Evolutionary conservation across 2,113 vertebrate species (phyloP).

Genomic region (Cyphomyrus plagiostoma): DNA sequence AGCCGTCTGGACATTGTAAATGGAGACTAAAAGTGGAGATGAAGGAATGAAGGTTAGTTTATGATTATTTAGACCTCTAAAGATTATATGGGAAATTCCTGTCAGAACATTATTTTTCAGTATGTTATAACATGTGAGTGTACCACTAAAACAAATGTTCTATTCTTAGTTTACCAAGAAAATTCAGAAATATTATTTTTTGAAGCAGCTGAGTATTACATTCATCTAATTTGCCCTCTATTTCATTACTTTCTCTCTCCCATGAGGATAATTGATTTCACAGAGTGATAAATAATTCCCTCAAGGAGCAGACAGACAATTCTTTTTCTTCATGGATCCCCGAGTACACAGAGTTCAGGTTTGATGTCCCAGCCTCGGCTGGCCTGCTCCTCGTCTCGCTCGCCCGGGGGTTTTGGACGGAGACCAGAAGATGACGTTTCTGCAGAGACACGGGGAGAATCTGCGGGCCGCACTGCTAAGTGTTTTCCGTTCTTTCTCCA

Average conservation of each 20-base stretch:
- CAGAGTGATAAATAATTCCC: constrained; percentile 52
- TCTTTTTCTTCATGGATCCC: neutral
- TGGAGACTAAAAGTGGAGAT: neutral
- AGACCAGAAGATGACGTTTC: neutral
- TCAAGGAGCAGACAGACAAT: constrained; percentile 37
- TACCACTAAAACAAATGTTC: neutral
- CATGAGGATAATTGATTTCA: constrained; percentile 45
- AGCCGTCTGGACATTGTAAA: neutral
- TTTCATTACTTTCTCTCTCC: constrained; percentile 32
- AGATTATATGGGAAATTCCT: neutral
- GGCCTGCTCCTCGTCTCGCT: neutral
- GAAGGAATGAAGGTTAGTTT: neutral
- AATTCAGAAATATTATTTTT: constrained; percentile 4
- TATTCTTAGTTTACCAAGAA: neutral
- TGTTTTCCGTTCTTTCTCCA: neutral
- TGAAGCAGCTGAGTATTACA: neutral
- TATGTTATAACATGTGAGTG: neutral
- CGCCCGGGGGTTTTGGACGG: neutral
- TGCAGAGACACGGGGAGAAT: neutral
- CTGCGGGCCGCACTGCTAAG: neutral
- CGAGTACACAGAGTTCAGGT: neutral
- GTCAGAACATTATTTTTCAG: neutral
- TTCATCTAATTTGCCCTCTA: neutral
- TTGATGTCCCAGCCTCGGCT: neutral
- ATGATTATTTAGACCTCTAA: neutral